phyloP scores from a whole-genome alignment of 2,113 vertebrate genomes.

The Triplophysa siluroides region DNA sequence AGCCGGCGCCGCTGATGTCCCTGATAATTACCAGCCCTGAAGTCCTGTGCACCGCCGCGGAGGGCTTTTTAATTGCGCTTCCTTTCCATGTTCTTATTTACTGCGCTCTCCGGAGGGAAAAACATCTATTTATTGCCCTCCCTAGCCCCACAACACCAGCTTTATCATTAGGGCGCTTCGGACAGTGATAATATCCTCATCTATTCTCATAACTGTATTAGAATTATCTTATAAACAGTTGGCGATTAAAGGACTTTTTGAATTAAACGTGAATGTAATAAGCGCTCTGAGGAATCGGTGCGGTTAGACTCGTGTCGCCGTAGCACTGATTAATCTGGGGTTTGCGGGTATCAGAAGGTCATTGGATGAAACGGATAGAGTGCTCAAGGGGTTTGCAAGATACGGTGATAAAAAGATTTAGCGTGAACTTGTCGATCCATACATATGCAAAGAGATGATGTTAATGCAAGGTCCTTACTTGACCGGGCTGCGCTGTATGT shows the following conservation, averaged over 20 bases:
- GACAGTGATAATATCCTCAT: constrained; percentile 56
- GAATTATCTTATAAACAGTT: constrained; percentile 47
- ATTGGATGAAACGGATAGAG: constrained; percentile 6
- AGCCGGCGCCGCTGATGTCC: constrained; percentile 45
- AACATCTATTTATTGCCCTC: constrained; percentile 46
- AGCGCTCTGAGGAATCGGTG: background rate
- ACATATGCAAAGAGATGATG: background rate
- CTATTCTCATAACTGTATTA: constrained; percentile 58
- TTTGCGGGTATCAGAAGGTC: constrained; percentile 29
- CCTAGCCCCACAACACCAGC: constrained; percentile 33
- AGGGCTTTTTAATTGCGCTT: constrained; percentile 56
- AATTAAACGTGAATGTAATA: constrained; percentile 50
- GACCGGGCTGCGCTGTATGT: constrained; percentile 80
- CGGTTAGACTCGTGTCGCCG: background rate
- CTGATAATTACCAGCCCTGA: constrained; percentile 58
- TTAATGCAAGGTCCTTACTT: constrained; percentile 76
- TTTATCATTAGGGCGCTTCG: constrained; percentile 38
- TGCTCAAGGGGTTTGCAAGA: background rate
- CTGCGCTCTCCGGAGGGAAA: constrained; percentile 44
- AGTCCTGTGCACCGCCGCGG: constrained; percentile 50
- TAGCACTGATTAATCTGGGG: background rate
- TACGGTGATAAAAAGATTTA: background rate
- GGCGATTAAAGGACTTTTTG: constrained; percentile 33
- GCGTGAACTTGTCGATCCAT: background rate
- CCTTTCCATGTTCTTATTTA: constrained; percentile 53